phyloP scores from a whole-genome alignment of 2,113 vertebrate species.

The Arizona elegans region DNA sequence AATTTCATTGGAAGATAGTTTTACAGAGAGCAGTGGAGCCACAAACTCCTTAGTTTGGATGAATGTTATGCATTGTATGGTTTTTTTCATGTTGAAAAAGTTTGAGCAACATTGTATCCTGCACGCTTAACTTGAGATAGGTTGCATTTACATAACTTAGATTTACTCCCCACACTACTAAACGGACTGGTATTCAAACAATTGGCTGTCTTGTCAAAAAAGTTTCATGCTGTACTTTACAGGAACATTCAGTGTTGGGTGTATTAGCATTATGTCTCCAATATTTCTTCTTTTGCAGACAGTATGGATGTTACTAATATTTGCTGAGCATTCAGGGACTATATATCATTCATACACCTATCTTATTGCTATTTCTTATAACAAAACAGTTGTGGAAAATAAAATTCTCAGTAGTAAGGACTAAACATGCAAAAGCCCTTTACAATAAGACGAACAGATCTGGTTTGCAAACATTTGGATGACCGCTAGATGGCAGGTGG shows the following conservation, averaged over 20 bases:
- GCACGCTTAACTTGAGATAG: background rate
- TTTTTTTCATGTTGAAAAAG: background rate
- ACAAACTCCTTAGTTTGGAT: background rate
- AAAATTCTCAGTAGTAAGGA: background rate
- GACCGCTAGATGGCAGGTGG: background rate
- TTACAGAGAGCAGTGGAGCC: background rate
- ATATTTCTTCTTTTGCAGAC: background rate
- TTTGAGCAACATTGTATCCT: background rate
- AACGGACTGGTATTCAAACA: background rate
- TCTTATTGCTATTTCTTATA: background rate
- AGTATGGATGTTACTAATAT: background rate
- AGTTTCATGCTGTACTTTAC: background rate
- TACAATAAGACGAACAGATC: background rate
- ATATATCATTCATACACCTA: background rate
- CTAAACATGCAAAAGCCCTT: background rate
- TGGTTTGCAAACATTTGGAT: background rate
- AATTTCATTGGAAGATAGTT: background rate
- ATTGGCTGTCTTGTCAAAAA: background rate
- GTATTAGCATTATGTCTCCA: background rate
- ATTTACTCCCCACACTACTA: background rate
- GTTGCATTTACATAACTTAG: background rate
- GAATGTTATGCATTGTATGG: background rate
- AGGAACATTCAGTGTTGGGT: background rate
- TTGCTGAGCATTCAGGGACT: background rate
- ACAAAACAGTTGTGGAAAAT: background rate